These are phyloP conservation scores for Scotopteryx bipunctaria DNA, from an alignment of 2,888 invertebrate genomes.

Conservation along the genomic window DNA sequence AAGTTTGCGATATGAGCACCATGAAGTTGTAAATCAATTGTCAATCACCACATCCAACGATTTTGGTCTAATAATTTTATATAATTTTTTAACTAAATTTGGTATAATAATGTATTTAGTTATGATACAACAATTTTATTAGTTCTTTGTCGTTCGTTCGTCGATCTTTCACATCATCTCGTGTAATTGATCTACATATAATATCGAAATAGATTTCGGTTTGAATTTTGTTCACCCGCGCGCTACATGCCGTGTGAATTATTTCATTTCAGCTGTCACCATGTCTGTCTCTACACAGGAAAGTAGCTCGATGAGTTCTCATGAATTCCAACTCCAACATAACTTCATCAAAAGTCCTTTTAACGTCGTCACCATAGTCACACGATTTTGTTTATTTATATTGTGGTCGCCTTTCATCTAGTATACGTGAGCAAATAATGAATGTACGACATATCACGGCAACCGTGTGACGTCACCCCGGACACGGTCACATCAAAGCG, in stretches of 20 bases:
- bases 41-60: too few species aligned
- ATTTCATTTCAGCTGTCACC: constrained; percentile 6
- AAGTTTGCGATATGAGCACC: too few species aligned
- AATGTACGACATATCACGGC: constrained; percentile 75
- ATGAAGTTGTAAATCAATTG: too few species aligned
- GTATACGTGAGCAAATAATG: constrained; percentile 79
- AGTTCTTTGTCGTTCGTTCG: neutral
- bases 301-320: constrained; percentile 45
- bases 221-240: neutral
- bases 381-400: constrained; percentile 78
- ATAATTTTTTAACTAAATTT: too few species aligned
- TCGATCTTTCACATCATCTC: neutral
- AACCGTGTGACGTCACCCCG: constrained; percentile 69
- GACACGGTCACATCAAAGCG: constrained; percentile 79
- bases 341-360: constrained; percentile 67
- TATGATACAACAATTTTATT: too few species aligned
- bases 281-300: constrained; percentile 3
- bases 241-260: constrained; percentile 3
- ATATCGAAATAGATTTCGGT: neutral
- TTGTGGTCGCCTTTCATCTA: constrained; percentile 79
- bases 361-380: constrained; percentile 64
- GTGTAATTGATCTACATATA: neutral
- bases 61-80: too few species aligned
- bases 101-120: too few species aligned
- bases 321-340: constrained; percentile 68